Evolutionary conservation across 2,888 invertebrate species (phyloP).

Genomic region (Papilio elwesi): DNA sequence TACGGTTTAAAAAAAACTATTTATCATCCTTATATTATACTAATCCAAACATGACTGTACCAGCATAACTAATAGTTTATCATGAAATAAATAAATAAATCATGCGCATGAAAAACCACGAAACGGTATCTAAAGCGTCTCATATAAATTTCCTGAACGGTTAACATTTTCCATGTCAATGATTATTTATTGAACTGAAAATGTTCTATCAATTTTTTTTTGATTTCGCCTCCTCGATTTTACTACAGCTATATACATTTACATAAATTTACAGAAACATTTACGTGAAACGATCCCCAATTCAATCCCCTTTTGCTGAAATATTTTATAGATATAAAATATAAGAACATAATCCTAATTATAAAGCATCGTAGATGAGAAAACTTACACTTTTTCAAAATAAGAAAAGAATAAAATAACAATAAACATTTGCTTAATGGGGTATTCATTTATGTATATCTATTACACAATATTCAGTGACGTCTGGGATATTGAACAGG

Average conservation of each 20-base stretch:
- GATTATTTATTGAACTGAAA: slow-evolving; percentile 14
- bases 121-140: neutral
- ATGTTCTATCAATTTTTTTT: slow-evolving; percentile 11
- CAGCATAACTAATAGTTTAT: neutral
- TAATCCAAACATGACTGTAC: neutral
- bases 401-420: neutral
- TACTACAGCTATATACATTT: slow-evolving; percentile 27
- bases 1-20: no score
- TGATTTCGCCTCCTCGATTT: slow-evolving; percentile 12
- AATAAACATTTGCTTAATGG: neutral
- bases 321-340: slow-evolving; percentile 11
- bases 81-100: no score
- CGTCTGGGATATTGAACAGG: no score
- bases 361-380: neutral
- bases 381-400: neutral
- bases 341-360: slow-evolving; percentile 5
- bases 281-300: slow-evolving; percentile 12
- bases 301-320: slow-evolving; percentile 14
- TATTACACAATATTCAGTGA: neutral
- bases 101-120: slow-evolving; percentile 4
- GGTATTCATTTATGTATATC: neutral
- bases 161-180: slow-evolving; percentile 15
- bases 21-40: neutral
- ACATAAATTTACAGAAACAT: slow-evolving; percentile 24
- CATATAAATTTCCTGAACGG: slow-evolving; percentile 12